Percentiles rank a stretch among this genome's conserved stretches.
These are phyloP conservation scores for Pyrocoelia pectoralis DNA, from an alignment of 2,888 invertebrate species.

Conservation along the genomic window DNA sequence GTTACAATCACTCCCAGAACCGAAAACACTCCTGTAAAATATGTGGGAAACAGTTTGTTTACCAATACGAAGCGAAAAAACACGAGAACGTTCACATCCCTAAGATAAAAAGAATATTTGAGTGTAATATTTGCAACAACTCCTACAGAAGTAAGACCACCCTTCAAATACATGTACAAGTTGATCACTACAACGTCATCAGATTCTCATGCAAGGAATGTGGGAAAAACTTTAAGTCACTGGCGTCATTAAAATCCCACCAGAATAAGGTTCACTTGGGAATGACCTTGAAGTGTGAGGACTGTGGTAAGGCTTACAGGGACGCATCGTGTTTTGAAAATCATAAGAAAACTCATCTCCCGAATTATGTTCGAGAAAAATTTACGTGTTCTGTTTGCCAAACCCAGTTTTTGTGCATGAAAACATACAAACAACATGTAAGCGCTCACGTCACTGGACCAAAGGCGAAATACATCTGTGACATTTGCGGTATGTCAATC, in stretches of 20 bases:
- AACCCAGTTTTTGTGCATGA: too few species aligned
- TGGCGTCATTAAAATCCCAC: not conserved
- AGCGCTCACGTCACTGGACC: conserved; percentile 27
- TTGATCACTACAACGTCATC: too few species aligned
- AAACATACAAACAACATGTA: too few species aligned
- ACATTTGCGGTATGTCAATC: not conserved
- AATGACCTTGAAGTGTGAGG: not conserved
- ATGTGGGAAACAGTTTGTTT: too few species aligned
- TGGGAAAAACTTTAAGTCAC: not conserved
- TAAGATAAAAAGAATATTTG: not conserved
- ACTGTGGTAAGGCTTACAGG: not conserved
- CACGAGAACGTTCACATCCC: not conserved
- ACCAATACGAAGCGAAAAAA: too few species aligned
- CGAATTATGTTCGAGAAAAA: too few species aligned
- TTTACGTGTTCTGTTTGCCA: too few species aligned
- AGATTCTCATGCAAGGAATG: not conserved
- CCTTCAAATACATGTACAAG: not conserved
- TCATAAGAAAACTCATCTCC: not conserved
- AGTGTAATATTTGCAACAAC: not conserved
- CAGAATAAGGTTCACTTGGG: not conserved
- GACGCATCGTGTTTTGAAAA: conserved; percentile 37
- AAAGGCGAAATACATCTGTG: conserved; percentile 42
- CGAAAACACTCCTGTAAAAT: too few species aligned
- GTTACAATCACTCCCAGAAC: too few species aligned
- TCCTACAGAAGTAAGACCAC: not conserved